Evolutionary conservation across 2,888 invertebrate species (phyloP).

Genomic region (Clistopyga incitator): DNA sequence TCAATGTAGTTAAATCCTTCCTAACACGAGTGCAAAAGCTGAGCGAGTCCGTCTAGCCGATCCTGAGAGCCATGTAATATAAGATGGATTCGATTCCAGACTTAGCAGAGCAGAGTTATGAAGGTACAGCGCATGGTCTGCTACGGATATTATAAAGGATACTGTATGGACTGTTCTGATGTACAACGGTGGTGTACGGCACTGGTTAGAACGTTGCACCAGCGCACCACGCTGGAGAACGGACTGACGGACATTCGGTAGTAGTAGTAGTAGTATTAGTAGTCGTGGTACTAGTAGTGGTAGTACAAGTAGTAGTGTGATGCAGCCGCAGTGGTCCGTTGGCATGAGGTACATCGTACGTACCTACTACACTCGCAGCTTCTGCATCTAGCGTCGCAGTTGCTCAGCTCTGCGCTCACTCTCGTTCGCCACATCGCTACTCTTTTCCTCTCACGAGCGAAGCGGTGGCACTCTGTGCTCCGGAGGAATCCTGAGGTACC

Average conservation of each 20-base stretch:
- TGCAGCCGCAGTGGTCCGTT: constrained; percentile 72
- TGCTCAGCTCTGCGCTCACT: constrained; percentile 45
- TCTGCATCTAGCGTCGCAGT: constrained; percentile 50
- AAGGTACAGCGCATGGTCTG: constrained; percentile 14
- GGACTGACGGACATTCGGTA: constrained; percentile 68
- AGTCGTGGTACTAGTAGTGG: constrained; percentile 45
- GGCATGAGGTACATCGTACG: constrained; percentile 56
- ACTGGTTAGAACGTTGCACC: constrained; percentile 69
- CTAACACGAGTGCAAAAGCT: not conserved
- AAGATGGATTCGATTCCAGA: constrained; percentile 3
- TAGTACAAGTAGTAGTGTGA: constrained; percentile 75
- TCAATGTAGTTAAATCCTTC: not conserved
- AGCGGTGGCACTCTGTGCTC: constrained; percentile 31
- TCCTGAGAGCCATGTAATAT: constrained; percentile 1
- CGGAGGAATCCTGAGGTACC: constrained; percentile 46
- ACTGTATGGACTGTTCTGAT: constrained; percentile 27
- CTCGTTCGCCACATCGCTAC: constrained; percentile 28
- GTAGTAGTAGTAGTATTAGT: constrained; percentile 56
- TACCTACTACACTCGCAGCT: constrained; percentile 56
- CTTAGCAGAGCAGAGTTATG: constrained; percentile 1
- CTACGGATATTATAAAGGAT: constrained; percentile 57
- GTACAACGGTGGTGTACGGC: constrained; percentile 7
- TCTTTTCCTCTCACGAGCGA: constrained; percentile 58
- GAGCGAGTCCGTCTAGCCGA: not conserved
- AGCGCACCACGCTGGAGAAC: constrained; percentile 65